Base-by-base conservation (phyloP, 2,888 invertebrate genomes). In the Druceiella hillmani region DNA sequence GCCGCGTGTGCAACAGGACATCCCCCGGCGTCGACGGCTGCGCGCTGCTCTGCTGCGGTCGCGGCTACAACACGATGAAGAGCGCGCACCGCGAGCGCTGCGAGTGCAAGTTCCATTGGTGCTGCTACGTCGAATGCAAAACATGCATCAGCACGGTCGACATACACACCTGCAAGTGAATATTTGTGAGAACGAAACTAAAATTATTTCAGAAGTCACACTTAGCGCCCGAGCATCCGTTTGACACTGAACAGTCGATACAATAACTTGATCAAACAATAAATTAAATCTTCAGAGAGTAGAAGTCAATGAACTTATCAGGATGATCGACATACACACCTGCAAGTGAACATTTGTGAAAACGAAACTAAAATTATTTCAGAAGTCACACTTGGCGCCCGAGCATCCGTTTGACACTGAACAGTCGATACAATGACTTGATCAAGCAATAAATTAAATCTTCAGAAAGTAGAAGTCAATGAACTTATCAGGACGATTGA, bases 41-140 rank as follows among this genome's bases (percentile, higher is more conserved):
- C 58, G 82, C 85, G 46, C 76, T 91, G 3, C 76, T 94, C 62
- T 94, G 94, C 62, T 95, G 94, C 60, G 93, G 92, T 2, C 74
- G 94, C 40, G 94, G 94, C 11, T 93, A 92, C 76, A 92, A 90
- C 62, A 92, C 91, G 2, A 81, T 85, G 57, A 85, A 87, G 60
- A 76, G 75, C 26, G 75, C 3, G 4, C 67, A 88, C 12, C 81
- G 76, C 40, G 90, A 93, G 57, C 75, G 92, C 16, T 95, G 95
- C 64, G 81, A 87, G 52, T 95, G 95, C 76, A 90, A 91, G 64
- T 95, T 95, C 61, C 89, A 90, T 56, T 95, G 95, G 94, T 95
- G 95, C 66, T 95, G 95, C 65, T 80, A 83, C 52, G 94, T 95
- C 31, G 83, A 90, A 58, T 95, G 95, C 66, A 86, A 90, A 61